Base-by-base conservation (phyloP, 1,140 invertebrate genomes). In the honey bee (Apis mellifera) region DNA sequence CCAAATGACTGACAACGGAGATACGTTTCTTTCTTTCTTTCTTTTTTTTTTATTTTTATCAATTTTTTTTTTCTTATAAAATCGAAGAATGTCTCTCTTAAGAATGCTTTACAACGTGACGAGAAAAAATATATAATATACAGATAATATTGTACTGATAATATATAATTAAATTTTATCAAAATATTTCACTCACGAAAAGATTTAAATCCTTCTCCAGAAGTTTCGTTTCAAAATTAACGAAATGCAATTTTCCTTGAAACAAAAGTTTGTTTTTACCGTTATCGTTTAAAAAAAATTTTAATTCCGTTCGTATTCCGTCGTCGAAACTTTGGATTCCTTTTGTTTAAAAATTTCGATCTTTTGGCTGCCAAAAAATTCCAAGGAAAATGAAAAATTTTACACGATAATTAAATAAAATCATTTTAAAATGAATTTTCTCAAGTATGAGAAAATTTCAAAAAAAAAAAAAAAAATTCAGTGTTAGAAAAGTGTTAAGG, bases 1-100 rank as follows among this genome's bases (percentile, higher is more conserved):
- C 76, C 80, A 71, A 81, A 82, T 65, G n/a, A 66, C 42, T 82
- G 84, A 72, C 86, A 66, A 62, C 42, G 50, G 54, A 32, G 57
- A 62, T 54, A 13, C 32, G n/a, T 42, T 62, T 48, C 57, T 54
- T 72, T 19, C 55, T 32, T 15, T n/a, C n/a, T 17, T 65, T 52
- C 2, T 5, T 19, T 55, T n/a, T 13, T 17, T 73, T 52, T 13
- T 19, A 62, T 42, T 26, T 42, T 17, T 8, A 71, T 19, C 68
- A 70, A 70, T 1, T 21, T 19, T 8, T 57, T 9, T 9, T 19
- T 11, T 9, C 9, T 19, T 4, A 19, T 17, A 19, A 64, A 64
- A 64, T 32, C n/a, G n/a, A n/a, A n/a, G n/a, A n/a, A n/a, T 1
- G 3, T 0, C 26, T 26, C 17, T 26, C 15, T 32, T 19, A 64